A percentile compares a stretch with the other conserved stretches of the same genome.
Evolutionary conservation across 2,113 vertebrate species (phyloP).

Genomic region (Hydrochoerus hydrochaeris): DNA sequence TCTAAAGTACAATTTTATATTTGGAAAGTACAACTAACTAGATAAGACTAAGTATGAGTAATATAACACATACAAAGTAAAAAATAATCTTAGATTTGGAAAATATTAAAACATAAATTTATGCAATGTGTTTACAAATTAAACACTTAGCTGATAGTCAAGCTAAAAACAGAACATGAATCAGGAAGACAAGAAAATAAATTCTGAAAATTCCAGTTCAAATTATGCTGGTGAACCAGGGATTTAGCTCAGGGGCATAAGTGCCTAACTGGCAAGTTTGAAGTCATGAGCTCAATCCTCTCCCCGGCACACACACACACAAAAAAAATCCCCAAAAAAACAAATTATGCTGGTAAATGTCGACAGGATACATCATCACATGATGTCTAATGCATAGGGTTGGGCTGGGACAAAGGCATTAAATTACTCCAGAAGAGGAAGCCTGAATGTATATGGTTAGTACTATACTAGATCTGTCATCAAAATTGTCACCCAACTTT

Average conservation of each 20-base stretch:
- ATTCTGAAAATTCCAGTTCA: slow-evolving; percentile 68
- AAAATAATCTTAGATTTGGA: slow-evolving; percentile 39
- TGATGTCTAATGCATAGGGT: neutral
- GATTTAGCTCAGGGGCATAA: no score
- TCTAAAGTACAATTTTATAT: slow-evolving; percentile 57
- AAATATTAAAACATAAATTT: slow-evolving; percentile 40
- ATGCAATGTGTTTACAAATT: neutral
- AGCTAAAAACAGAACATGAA: slow-evolving; percentile 38
- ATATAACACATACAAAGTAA: slow-evolving; percentile 10
- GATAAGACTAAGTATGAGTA: slow-evolving; percentile 14
- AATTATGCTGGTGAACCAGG: slow-evolving; percentile 26
- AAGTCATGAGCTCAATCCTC: no score
- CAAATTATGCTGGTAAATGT: slow-evolving; percentile 30
- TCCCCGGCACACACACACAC: no score
- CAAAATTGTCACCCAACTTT: slow-evolving; percentile 13
- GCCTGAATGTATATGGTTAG: neutral
- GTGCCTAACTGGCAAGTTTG: no score
- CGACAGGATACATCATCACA: neutral
- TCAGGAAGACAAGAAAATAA: slow-evolving; percentile 27
- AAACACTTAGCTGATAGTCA: slow-evolving; percentile 30
- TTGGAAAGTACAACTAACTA: slow-evolving; percentile 44
- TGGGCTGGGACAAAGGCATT: slow-evolving; percentile 13
- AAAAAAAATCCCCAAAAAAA: no score
- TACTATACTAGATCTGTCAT: neutral
- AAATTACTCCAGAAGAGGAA: neutral